phyloP scores from a whole-genome alignment of 2,888 invertebrate genomes.

The Digitonthophagus gazella region DNA sequence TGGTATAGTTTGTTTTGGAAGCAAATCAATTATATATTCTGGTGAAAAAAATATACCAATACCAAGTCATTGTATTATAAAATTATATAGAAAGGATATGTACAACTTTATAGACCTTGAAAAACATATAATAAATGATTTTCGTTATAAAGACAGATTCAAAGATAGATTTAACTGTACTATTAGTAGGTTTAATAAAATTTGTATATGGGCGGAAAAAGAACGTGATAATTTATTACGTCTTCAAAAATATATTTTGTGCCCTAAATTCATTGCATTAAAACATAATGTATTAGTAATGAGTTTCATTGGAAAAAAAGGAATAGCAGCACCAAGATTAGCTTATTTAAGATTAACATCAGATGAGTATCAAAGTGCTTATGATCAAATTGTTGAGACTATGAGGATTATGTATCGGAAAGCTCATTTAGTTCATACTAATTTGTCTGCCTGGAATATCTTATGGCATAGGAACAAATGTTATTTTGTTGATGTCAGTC shows the following conservation, averaged over 20 bases:
- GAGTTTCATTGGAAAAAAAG: conserved; percentile 85
- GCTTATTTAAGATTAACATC: conserved; percentile 68
- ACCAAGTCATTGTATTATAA: conserved; percentile 68
- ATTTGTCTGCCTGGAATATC: conserved; percentile 91
- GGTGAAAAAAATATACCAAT: not conserved
- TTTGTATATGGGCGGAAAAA: conserved; percentile 95
- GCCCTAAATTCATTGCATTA: conserved; percentile 78
- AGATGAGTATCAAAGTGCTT: conserved; percentile 58
- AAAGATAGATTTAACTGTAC: conserved; percentile 77
- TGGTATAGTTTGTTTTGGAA: conserved; percentile 88
- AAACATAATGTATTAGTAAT: conserved; percentile 87
- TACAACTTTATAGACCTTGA: conserved; percentile 92
- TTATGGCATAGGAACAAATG: conserved; percentile 77
- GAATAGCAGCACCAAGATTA: conserved; percentile 74
- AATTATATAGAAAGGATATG: conserved; percentile 92
- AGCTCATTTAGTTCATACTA: conserved; percentile 89
- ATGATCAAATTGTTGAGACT: conserved; percentile 61
- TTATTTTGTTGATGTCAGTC: conserved; percentile 92
- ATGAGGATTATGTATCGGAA: conserved; percentile 81
- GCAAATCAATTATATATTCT: conserved; percentile 18
- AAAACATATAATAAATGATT: conserved; percentile 91
- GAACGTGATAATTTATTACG: conserved; percentile 89
- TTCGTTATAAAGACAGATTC: conserved; percentile 83
- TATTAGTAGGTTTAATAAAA: conserved; percentile 86
- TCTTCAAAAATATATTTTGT: conserved; percentile 76